These are phyloP conservation scores for Crocuta crocuta DNA, from an alignment of 2,113 vertebrate species.

Conservation along the genomic window DNA sequence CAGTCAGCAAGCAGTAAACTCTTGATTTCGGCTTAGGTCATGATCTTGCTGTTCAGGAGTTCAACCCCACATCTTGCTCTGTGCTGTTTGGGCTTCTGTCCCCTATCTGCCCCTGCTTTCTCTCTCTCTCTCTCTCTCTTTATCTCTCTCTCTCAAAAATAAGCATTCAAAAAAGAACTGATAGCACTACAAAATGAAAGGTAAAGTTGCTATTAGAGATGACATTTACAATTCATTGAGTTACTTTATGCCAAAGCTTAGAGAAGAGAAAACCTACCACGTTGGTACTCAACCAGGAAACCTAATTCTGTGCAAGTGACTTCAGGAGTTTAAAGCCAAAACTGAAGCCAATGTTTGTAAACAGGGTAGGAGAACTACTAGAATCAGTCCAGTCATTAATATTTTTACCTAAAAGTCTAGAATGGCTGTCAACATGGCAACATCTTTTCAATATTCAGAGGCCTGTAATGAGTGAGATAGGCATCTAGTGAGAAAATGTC, in stretches of 20 bases:
- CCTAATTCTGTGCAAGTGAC: neutral
- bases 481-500: neutral
- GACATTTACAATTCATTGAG: neutral
- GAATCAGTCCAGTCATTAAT: neutral
- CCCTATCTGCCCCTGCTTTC: no score
- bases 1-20: no score
- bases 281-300: neutral
- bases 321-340: neutral
- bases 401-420: constrained; percentile 15
- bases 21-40: no score
- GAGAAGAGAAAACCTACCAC: neutral
- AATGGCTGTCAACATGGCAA: constrained; percentile 7
- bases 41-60: no score
- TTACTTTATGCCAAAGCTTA: neutral
- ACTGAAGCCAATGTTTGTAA: constrained; percentile 11
- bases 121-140: no score
- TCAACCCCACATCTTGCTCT: no score
- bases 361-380: neutral
- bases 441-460: neutral
- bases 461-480: constrained; percentile 13
- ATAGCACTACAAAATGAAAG: neutral
- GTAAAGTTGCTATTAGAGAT: neutral
- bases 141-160: no score
- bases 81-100: no score
- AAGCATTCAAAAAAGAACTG: no score